Evolutionary conservation across 1,140 invertebrate genomes (phyloP).

Genomic region (Kradibia gibbosae): DNA sequence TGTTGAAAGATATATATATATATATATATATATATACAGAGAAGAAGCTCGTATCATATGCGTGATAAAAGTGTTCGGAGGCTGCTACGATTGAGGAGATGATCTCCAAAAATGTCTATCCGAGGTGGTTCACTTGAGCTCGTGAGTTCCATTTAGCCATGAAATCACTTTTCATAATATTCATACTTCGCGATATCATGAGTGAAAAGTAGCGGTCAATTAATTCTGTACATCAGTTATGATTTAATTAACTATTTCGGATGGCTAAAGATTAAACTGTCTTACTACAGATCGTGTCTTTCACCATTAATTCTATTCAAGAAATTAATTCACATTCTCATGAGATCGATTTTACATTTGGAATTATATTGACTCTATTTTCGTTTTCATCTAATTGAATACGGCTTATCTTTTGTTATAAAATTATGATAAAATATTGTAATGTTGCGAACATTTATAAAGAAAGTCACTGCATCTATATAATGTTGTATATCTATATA

Average conservation of each 20-base stretch:
- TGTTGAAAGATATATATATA: not conserved
- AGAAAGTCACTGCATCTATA: too few relatives aligned
- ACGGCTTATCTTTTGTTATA: too few relatives aligned
- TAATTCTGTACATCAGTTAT: not conserved
- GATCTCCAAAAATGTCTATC: not conserved
- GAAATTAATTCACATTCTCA: too few relatives aligned
- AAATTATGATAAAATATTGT: too few relatives aligned
- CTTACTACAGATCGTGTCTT: not conserved
- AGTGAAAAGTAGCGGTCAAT: not conserved
- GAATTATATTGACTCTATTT: too few relatives aligned
- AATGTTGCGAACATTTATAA: too few relatives aligned
- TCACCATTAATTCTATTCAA: not conserved
- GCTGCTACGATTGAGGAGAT: not conserved
- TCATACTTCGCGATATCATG: not conserved
- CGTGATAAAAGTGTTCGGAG: conserved; percentile 10
- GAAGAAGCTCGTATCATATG: not conserved
- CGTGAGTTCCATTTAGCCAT: not conserved
- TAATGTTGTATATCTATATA: too few relatives aligned
- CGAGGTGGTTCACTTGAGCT: not conserved
- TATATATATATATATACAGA: not conserved
- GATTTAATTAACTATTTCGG: not conserved
- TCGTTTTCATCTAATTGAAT: too few relatives aligned
- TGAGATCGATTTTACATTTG: too few relatives aligned
- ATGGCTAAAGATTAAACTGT: not conserved
- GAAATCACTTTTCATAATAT: not conserved